phyloP scores from a whole-genome alignment of 2,888 invertebrate genomes.

The Tineola bisselliella region DNA sequence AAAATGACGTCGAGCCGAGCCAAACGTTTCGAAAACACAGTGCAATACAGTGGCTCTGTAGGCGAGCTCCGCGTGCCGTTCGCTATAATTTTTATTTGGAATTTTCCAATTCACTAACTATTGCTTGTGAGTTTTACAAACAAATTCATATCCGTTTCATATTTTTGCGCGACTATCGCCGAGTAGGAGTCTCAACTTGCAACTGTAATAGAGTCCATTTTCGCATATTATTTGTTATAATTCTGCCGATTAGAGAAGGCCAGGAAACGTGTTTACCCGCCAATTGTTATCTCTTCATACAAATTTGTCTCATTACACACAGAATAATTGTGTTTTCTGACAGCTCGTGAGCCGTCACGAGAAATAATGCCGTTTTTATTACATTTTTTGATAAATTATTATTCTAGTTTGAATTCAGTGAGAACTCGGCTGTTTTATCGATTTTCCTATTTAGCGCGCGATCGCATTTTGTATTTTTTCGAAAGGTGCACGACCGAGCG shows the following conservation, averaged over 20 bases:
- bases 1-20: conserved; percentile 58
- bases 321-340: conserved; percentile 59
- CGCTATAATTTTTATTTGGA: conserved; percentile 56
- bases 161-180: conserved; percentile 59
- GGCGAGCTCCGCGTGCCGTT: conserved; percentile 19
- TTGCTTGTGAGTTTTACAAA: conserved; percentile 58
- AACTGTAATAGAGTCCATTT: conserved; percentile 37
- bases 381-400: conserved; percentile 67
- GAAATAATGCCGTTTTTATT: conserved; percentile 68
- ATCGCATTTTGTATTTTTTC: conserved; percentile 60
- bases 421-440: conserved; percentile 54
- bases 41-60: conserved; percentile 37
- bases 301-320: conserved; percentile 35
- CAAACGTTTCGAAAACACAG: conserved; percentile 62
- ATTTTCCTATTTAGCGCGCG: conserved; percentile 63
- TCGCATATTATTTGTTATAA: conserved; percentile 31
- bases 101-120: conserved; percentile 72
- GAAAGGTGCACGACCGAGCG: conserved; percentile 53
- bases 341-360: conserved; percentile 57
- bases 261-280: neutral
- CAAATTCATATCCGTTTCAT: conserved; percentile 58
- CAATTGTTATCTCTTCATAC: conserved; percentile 16
- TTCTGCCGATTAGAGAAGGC: conserved; percentile 32
- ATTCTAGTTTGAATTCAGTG: conserved; percentile 57
- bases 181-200: conserved; percentile 56